A percentile compares a stretch with the other conserved stretches of the same genome.
Conservation (phyloP, 2,797 vertebrate species). For the Pipistrellus pipistrellus region DNA sequence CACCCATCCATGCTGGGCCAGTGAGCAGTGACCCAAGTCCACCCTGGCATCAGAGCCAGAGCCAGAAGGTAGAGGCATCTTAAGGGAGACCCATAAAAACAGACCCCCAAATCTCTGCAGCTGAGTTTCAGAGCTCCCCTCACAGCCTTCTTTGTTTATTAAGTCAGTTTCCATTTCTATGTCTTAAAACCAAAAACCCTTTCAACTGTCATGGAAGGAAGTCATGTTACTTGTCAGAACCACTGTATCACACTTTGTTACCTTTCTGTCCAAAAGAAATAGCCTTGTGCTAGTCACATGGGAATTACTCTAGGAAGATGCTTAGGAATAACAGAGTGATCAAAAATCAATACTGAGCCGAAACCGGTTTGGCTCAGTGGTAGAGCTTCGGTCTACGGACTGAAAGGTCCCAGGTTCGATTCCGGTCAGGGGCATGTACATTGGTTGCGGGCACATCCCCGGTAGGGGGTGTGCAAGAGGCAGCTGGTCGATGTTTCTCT, state of each 20-base stretch:
- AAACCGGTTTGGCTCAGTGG: too few species aligned
- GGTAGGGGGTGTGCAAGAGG: too few species aligned
- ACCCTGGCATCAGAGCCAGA: background rate
- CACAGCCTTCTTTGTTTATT: background rate
- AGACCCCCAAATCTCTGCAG: background rate
- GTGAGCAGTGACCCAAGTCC: too few species aligned
- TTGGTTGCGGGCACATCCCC: too few species aligned
- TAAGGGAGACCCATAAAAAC: fast-evolving
- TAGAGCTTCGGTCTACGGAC: too few species aligned
- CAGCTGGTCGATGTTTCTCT: too few species aligned
- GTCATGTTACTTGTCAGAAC: background rate
- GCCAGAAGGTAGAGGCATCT: background rate
- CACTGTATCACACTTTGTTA: too few species aligned
- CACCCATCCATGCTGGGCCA: background rate
- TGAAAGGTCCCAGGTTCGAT: too few species aligned
- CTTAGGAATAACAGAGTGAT: background rate
- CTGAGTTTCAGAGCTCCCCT: background rate
- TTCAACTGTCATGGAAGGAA: background rate
- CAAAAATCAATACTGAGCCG: background rate
- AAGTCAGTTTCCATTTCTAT: background rate
- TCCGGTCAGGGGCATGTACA: too few species aligned
- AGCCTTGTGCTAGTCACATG: too few species aligned
- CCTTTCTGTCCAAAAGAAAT: background rate
- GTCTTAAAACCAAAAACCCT: background rate
- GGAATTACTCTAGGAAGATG: background rate